A percentile compares a stretch with the other conserved stretches of the same genome.
phyloP scores from a whole-genome alignment of 1,140 invertebrate species.

The Pygmarrhopalites habei region DNA sequence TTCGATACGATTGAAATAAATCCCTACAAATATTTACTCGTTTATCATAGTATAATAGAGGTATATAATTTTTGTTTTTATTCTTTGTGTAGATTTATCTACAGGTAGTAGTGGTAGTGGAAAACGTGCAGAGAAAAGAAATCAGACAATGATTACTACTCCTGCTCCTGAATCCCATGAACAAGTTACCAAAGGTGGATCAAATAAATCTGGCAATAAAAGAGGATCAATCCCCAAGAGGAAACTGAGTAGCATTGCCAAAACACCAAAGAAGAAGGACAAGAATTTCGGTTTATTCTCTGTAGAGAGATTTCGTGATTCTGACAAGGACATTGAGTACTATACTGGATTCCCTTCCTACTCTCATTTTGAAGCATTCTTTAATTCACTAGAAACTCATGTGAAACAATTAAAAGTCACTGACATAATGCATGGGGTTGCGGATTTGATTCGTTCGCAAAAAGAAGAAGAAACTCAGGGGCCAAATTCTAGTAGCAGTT shows the following conservation, averaged over 20 bases:
- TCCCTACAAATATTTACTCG: no score
- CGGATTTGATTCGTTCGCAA: slow-evolving; percentile 12
- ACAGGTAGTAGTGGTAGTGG: no score
- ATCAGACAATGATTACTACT: no score
- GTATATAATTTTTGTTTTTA: no score
- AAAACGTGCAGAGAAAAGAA: no score
- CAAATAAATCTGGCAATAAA: background rate
- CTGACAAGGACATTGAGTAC: slow-evolving; percentile 37
- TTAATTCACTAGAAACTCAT: slow-evolving; percentile 26
- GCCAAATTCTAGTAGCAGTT: background rate
- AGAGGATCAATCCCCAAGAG: background rate
- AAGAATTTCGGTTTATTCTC: slow-evolving; percentile 26
- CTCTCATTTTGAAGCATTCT: slow-evolving; percentile 34
- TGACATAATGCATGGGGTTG: slow-evolving; percentile 31
- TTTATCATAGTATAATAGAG: no score
- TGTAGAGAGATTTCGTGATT: slow-evolving; percentile 31
- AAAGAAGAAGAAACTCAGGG: background rate
- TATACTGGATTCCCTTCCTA: slow-evolving; percentile 36
- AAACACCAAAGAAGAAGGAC: slow-evolving; percentile 22
- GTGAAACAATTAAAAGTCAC: slow-evolving; percentile 31
- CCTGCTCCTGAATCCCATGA: no score
- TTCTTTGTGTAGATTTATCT: no score
- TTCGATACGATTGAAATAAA: no score
- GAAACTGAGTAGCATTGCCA: slow-evolving; percentile 11
- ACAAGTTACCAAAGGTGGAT: no score